Evolutionary conservation across 2,797 vertebrate species (phyloP).

Genomic region (Characodon lateralis): DNA sequence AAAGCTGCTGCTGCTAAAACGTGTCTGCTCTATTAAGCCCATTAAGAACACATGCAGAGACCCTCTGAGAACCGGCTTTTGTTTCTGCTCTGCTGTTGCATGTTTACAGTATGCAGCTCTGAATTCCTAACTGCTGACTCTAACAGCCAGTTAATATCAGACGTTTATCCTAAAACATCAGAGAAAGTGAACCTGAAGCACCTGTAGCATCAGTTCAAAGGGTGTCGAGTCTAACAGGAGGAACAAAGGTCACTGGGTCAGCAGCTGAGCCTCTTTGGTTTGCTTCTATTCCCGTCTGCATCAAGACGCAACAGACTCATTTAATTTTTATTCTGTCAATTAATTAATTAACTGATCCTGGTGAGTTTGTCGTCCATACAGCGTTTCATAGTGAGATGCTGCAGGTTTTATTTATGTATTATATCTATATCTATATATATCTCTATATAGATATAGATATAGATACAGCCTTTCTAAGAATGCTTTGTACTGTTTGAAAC

Average conservation of each 20-base stretch:
- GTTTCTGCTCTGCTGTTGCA: neutral
- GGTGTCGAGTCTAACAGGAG: neutral
- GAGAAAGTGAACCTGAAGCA: neutral
- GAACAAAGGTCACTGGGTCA: neutral
- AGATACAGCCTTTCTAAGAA: too few relatives aligned
- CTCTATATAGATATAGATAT: too few relatives aligned
- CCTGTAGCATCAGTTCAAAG: neutral
- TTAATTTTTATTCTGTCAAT: neutral
- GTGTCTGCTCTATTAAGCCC: neutral
- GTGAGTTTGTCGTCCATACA: too few relatives aligned
- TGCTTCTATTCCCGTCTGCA: neutral
- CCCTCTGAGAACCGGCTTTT: neutral
- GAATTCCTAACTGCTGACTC: neutral
- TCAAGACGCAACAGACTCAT: neutral
- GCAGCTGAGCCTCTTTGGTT: too few relatives aligned
- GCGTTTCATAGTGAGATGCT: neutral
- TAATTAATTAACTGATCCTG: too few relatives aligned
- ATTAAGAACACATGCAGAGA: neutral
- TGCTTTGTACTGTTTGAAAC: too few relatives aligned
- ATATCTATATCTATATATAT: too few relatives aligned
- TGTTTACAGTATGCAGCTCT: neutral
- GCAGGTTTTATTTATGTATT: neutral
- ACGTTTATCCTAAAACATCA: neutral
- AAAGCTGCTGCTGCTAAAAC: neutral
- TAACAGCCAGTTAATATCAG: neutral